Conservation (phyloP, 2,888 invertebrate species). For the Cataglyphis livida region DNA sequence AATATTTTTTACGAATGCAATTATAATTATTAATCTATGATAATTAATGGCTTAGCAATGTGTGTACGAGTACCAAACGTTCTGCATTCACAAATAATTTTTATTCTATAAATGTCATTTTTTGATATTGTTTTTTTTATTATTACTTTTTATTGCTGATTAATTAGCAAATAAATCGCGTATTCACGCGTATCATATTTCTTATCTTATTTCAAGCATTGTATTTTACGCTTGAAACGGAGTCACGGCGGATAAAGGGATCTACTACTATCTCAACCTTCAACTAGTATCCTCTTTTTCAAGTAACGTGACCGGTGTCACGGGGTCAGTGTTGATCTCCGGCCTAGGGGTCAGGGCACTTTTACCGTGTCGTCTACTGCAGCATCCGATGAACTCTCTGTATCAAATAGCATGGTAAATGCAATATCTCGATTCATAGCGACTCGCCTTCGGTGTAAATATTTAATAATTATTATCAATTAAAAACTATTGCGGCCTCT, state of each 20-base stretch:
- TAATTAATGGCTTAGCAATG: too few relatives aligned
- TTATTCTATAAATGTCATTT: neutral
- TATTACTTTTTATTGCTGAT: slow-evolving; percentile 7
- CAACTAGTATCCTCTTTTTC: slow-evolving; percentile 55
- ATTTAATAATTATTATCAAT: slow-evolving; percentile 42
- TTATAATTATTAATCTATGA: too few relatives aligned
- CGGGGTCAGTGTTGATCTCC: slow-evolving; percentile 47
- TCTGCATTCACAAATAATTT: neutral
- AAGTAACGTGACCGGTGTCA: slow-evolving; percentile 53
- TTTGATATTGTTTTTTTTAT: neutral
- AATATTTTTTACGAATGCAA: neutral
- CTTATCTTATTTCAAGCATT: slow-evolving; percentile 17
- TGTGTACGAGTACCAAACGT: neutral
- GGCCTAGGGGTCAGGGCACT: slow-evolving; percentile 37
- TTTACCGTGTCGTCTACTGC: slow-evolving; percentile 37
- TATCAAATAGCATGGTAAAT: slow-evolving; percentile 49
- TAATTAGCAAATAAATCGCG: slow-evolving; percentile 29
- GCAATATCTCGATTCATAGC: slow-evolving; percentile 20
- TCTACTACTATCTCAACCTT: slow-evolving; percentile 51
- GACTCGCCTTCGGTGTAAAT: slow-evolving; percentile 3
- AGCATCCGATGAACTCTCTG: slow-evolving; percentile 46
- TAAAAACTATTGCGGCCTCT: slow-evolving; percentile 18
- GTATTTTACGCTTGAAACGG: slow-evolving; percentile 27
- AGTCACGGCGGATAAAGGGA: slow-evolving; percentile 46
- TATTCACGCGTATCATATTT: slow-evolving; percentile 2